phyloP scores from a whole-genome alignment of 2,113 vertebrate species.

The Antechinus flavipes region DNA sequence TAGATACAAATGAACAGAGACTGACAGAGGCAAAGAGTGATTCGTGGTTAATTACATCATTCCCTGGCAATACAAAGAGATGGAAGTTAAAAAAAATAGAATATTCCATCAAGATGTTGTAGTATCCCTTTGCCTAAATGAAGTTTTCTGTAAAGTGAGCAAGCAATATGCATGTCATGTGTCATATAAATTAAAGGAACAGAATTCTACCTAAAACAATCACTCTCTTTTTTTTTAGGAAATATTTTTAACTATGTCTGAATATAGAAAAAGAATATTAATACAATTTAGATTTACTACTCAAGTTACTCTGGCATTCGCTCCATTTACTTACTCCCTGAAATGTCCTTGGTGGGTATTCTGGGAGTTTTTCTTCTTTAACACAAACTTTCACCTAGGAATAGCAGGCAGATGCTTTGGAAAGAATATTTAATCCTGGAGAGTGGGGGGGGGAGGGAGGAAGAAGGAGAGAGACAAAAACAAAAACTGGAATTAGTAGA shows the following conservation, averaged over 20 bases:
- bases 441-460: too few species aligned
- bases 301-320: neutral
- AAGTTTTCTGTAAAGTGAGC: neutral
- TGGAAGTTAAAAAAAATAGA: neutral
- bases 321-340: too few species aligned
- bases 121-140: neutral
- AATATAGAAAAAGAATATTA: neutral
- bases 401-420: neutral
- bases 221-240: neutral
- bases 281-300: neutral
- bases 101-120: neutral
- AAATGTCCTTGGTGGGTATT: neutral
- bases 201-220: neutral
- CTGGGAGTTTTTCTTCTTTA: neutral
- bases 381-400: neutral
- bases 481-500: neutral
- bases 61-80: neutral
- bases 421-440: neutral
- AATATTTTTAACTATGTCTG: neutral
- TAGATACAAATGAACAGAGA: neutral
- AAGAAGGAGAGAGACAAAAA: too few species aligned
- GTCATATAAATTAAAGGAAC: neutral
- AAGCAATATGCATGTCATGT: neutral
- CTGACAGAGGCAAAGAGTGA: neutral
- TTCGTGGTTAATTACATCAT: neutral